These are phyloP conservation scores for Bujurquina vittata DNA, from an alignment of 2,113 vertebrate species.

Conservation along the genomic window DNA sequence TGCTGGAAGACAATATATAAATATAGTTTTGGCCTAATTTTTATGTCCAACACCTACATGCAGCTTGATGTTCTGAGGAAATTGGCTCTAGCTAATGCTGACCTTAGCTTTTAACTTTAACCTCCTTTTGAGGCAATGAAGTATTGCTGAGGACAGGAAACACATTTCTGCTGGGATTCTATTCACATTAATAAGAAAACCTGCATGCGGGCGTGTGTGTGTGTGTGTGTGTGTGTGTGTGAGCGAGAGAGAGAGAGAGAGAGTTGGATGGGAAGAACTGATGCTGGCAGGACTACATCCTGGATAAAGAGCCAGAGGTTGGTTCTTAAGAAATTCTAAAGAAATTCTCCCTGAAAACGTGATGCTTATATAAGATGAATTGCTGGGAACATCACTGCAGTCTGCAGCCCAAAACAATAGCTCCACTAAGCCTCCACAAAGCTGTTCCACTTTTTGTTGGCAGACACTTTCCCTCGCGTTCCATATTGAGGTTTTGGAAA, in stretches of 20 bases:
- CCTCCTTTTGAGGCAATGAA: no score
- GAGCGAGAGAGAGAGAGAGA: no score
- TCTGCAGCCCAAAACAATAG: background rate
- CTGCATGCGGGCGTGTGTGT: no score
- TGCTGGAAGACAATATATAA: no score
- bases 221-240: background rate
- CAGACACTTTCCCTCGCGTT: background rate
- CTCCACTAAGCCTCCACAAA: background rate
- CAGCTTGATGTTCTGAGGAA: no score
- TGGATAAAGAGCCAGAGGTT: no score
- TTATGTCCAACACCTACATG: no score
- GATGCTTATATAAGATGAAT: background rate
- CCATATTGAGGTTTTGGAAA: background rate
- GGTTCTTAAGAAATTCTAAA: background rate
- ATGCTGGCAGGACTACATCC: background rate
- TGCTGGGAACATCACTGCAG: background rate
- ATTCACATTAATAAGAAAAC: background rate
- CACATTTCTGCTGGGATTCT: background rate
- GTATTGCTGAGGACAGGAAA: background rate
- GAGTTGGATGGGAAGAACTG: background rate
- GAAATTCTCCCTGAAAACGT: background rate
- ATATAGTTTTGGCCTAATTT: no score
- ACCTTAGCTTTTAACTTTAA: background rate
- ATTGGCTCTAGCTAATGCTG: no score
- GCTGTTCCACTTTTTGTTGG: background rate